phyloP scores from a whole-genome alignment of 2,797 vertebrate species.

The Chelonia mydas region DNA sequence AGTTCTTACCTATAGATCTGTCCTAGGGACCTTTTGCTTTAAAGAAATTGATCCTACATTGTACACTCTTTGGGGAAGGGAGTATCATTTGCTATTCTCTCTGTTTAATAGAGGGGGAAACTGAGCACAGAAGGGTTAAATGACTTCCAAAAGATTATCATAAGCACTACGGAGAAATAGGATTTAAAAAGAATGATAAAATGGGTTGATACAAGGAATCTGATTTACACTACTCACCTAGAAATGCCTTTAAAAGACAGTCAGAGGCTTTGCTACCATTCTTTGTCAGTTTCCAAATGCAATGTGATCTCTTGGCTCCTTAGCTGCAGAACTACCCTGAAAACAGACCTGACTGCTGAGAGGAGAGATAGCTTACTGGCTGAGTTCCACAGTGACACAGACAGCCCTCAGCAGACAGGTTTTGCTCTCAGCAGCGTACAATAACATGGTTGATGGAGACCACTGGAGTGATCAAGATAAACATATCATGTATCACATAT shows the following conservation, averaged over 20 bases:
- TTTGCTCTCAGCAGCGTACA: rapidly evolving
- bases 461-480: not conserved
- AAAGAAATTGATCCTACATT: not conserved
- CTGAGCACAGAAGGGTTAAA: not conserved
- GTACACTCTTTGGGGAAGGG: not conserved
- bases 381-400: not conserved
- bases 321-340: not conserved
- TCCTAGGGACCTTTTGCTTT: not conserved
- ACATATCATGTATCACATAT: rapidly evolving
- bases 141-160: not conserved
- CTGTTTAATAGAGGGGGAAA: not conserved
- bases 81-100: too few species aligned
- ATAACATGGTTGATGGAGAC: not conserved
- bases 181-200: not conserved
- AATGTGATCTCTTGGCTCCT: rapidly evolving
- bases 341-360: not conserved
- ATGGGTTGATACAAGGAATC: not conserved
- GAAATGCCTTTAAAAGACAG: not conserved
- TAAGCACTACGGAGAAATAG: not conserved
- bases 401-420: not conserved
- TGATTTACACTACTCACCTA: not conserved
- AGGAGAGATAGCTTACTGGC: not conserved
- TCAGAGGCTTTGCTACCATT: not conserved
- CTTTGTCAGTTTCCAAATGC: not conserved
- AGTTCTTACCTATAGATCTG: not conserved